Evolutionary conservation across 2,113 vertebrate species (phyloP).

Genomic region (Myxocyprinus asiaticus): DNA sequence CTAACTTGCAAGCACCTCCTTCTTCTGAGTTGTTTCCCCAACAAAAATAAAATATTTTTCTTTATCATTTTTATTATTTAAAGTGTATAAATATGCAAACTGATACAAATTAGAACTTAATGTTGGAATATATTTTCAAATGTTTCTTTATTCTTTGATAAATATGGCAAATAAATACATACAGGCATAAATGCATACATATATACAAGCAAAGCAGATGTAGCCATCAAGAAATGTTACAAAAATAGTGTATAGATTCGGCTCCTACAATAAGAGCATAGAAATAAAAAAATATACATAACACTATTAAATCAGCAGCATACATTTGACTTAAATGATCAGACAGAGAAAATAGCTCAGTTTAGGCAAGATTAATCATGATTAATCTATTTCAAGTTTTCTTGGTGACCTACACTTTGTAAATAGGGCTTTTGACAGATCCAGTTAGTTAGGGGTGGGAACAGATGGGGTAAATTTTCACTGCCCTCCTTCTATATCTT

Average conservation of each 20-base stretch:
- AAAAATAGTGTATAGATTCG: constrained; percentile 18
- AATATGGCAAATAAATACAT: constrained; percentile 51
- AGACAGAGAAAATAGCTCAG: not conserved
- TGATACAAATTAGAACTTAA: not conserved
- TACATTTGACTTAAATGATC: constrained; percentile 19
- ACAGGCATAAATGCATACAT: constrained; percentile 26
- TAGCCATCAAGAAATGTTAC: not conserved
- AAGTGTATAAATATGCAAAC: not conserved
- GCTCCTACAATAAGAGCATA: not conserved
- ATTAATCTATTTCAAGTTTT: too few species aligned
- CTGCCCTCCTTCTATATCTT: constrained; percentile 13
- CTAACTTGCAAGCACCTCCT: too few species aligned
- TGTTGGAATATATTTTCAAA: constrained; percentile 30
- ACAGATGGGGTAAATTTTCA: constrained; percentile 19
- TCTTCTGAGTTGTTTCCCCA: too few species aligned
- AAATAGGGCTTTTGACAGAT: not conserved
- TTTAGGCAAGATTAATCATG: too few species aligned
- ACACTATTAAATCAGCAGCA: constrained; percentile 44
- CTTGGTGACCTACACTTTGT: not conserved
- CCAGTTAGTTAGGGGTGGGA: not conserved
- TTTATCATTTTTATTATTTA: too few species aligned
- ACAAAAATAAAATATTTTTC: too few species aligned
- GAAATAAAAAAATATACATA: constrained; percentile 42
- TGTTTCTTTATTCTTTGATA: constrained; percentile 59
- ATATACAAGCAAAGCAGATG: constrained; percentile 45